Evolutionary conservation across 2,113 vertebrate genomes (phyloP).

Genomic region (Xiphophorus maculatus): DNA sequence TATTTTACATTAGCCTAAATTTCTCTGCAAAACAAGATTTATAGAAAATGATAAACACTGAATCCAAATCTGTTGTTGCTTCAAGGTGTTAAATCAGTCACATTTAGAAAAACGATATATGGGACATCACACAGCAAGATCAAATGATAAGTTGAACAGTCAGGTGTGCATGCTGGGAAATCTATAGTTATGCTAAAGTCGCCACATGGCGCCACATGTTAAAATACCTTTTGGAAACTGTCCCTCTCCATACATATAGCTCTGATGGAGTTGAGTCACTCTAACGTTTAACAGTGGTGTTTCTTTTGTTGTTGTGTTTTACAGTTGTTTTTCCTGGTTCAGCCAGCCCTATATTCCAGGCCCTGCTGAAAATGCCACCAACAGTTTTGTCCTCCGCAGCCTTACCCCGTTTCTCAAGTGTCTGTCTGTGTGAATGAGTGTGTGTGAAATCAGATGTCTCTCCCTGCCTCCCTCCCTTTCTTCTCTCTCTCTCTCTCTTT

Average conservation of each 20-base stretch:
- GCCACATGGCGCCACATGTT: constrained; percentile 11
- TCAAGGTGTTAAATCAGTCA: not conserved
- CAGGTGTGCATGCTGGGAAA: constrained; percentile 53
- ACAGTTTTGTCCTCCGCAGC: constrained; percentile 99
- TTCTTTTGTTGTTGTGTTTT: constrained; percentile 99
- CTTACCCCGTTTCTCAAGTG: constrained; percentile 99
- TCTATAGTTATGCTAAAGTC: not conserved
- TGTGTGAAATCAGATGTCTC: constrained; percentile 13
- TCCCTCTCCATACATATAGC: constrained; percentile 83
- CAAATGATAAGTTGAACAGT: constrained; percentile 55
- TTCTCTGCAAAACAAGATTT: accelerated
- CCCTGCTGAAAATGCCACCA: constrained; percentile 99
- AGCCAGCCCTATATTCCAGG: constrained; percentile 99
- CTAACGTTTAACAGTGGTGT: constrained; percentile 99
- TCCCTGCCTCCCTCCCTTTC: not conserved
- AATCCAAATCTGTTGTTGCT: constrained; percentile 3
- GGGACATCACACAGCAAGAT: constrained; percentile 41
- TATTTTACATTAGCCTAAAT: not conserved
- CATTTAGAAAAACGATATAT: constrained; percentile 9
- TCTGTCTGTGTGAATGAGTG: constrained; percentile 69
- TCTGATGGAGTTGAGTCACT: constrained; percentile 90
- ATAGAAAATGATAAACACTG: constrained; percentile 30
- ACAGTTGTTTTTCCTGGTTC: constrained; percentile 99
- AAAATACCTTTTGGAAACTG: constrained; percentile 51
- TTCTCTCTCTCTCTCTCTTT: constrained; percentile 31